A percentile compares a stretch with the other conserved stretches of the same genome.
Evolutionary conservation across 92 coral and sea anemone species (phyloP).

Genomic region (Palythoa grandis): DNA sequence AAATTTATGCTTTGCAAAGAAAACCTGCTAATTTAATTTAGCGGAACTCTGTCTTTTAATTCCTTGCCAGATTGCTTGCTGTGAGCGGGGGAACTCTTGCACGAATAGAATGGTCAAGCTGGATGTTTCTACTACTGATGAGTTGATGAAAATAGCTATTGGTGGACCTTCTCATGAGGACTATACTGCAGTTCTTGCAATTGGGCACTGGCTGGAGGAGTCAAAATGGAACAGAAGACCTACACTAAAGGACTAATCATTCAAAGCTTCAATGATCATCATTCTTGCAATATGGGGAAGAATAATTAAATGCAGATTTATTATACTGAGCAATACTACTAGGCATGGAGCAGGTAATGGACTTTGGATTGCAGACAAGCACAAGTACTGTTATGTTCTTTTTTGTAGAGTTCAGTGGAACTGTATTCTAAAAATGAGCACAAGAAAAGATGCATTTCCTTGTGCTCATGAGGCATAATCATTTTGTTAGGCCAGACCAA

Average conservation of each 20-base stretch:
- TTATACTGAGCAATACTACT: slow-evolving; percentile 1
- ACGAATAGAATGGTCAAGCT: slow-evolving; percentile 36
- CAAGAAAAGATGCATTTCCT: slow-evolving; percentile 7
- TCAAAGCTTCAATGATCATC: slow-evolving; percentile 29
- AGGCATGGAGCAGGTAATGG: slow-evolving; percentile 28
- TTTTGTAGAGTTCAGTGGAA: slow-evolving; percentile 35
- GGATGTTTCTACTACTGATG: slow-evolving; percentile 47
- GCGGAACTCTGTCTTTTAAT: slow-evolving; percentile 7
- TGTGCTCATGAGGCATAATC: background rate
- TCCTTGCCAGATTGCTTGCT: slow-evolving; percentile 54
- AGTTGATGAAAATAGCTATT: slow-evolving; percentile 51
- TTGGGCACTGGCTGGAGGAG: slow-evolving; percentile 50
- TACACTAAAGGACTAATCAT: slow-evolving; percentile 47
- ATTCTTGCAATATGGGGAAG: background rate
- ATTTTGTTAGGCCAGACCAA: no score
- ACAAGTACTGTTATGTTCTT: slow-evolving; percentile 37
- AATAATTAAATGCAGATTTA: background rate
- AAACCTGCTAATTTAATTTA: slow-evolving; percentile 2
- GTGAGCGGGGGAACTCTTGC: slow-evolving; percentile 43
- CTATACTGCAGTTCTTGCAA: slow-evolving; percentile 50
- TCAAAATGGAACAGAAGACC: slow-evolving; percentile 49
- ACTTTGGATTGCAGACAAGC: slow-evolving; percentile 38
- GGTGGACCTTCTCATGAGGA: slow-evolving; percentile 53
- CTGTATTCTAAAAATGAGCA: slow-evolving; percentile 22
- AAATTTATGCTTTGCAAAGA: slow-evolving; percentile 52